Evolutionary conservation across 2,888 invertebrate species (phyloP).

Genomic region (Pachliopta kotzebuea): DNA sequence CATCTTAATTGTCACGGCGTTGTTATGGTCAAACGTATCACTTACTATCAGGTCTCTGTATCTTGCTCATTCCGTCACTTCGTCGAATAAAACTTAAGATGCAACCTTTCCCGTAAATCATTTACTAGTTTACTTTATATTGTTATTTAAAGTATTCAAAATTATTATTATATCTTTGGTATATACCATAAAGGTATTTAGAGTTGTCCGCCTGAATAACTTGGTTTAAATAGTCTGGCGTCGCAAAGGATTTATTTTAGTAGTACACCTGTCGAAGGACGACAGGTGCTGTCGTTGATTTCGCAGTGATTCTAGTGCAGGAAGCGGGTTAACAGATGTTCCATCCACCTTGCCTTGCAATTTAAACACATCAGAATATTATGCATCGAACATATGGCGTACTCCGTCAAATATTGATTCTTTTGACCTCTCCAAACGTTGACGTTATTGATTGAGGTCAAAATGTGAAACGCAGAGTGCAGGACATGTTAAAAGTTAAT

Average conservation of each 20-base stretch:
- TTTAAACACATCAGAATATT: slow-evolving; percentile 57
- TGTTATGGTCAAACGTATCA: too few species aligned
- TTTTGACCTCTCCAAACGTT: neutral
- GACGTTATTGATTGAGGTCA: neutral
- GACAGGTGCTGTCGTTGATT: slow-evolving; percentile 70
- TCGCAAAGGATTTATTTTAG: slow-evolving; percentile 25
- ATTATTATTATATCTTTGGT: neutral
- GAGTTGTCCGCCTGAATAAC: slow-evolving; percentile 19
- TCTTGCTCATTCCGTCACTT: too few species aligned
- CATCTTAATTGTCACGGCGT: too few species aligned
- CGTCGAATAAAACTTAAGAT: too few species aligned
- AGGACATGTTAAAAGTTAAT: neutral
- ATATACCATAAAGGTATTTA: slow-evolving; percentile 27
- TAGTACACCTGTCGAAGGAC: slow-evolving; percentile 29
- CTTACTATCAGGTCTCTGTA: too few species aligned
- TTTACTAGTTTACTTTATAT: neutral
- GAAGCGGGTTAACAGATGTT: slow-evolving; percentile 55
- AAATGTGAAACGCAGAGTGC: neutral
- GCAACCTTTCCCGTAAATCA: too few species aligned
- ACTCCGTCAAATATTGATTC: neutral
- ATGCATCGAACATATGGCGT: slow-evolving; percentile 35
- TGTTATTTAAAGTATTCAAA: neutral
- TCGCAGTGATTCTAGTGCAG: slow-evolving; percentile 53
- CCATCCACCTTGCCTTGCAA: slow-evolving; percentile 54
- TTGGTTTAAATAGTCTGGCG: neutral